phyloP scores from a whole-genome alignment of 2,888 invertebrate species.

The Adela reaumurella region DNA sequence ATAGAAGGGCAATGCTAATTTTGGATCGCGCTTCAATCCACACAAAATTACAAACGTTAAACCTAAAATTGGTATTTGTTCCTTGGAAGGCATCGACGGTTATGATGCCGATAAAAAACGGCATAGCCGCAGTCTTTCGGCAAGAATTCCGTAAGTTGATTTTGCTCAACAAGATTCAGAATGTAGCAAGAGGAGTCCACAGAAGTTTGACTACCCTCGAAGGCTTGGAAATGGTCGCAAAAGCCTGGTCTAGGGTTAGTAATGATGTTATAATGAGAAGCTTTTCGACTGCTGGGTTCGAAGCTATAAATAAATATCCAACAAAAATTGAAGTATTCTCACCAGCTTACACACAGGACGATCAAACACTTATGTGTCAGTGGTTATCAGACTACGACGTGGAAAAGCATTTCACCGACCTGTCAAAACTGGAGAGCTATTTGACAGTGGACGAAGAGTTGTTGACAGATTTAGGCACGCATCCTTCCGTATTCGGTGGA shows the following conservation, averaged over 20 bases:
- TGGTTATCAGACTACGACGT: conserved; percentile 22
- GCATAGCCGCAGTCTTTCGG: conserved; percentile 19
- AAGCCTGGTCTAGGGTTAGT: conserved; percentile 21
- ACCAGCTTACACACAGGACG: conserved; percentile 17
- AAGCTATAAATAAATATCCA: conserved; percentile 14
- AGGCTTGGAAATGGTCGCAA: conserved; percentile 21
- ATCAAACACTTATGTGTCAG: conserved; percentile 19
- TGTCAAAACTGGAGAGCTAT: conserved; percentile 20
- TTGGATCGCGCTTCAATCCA: conserved; percentile 25
- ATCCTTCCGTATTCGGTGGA: conserved; percentile 24
- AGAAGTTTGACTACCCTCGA: conserved; percentile 23
- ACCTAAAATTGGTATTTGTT: conserved; percentile 24
- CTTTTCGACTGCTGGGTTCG: conserved; percentile 21
- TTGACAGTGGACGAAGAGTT: conserved; percentile 25
- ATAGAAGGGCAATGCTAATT: conserved; percentile 19
- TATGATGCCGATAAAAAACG: conserved; percentile 24
- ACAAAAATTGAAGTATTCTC: conserved; percentile 8
- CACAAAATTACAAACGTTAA: conserved; percentile 21
- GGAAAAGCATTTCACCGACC: conserved; percentile 20
- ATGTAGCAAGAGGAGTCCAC: conserved; percentile 19
- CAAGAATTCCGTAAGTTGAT: conserved; percentile 21
- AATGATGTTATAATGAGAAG: conserved; percentile 18
- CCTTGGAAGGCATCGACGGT: conserved; percentile 25
- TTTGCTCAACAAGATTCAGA: conserved; percentile 21
- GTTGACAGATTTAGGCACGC: conserved; percentile 24